Evolutionary conservation across 2,797 vertebrate species (phyloP).

Genomic region (Lophotriccus pileatus): DNA sequence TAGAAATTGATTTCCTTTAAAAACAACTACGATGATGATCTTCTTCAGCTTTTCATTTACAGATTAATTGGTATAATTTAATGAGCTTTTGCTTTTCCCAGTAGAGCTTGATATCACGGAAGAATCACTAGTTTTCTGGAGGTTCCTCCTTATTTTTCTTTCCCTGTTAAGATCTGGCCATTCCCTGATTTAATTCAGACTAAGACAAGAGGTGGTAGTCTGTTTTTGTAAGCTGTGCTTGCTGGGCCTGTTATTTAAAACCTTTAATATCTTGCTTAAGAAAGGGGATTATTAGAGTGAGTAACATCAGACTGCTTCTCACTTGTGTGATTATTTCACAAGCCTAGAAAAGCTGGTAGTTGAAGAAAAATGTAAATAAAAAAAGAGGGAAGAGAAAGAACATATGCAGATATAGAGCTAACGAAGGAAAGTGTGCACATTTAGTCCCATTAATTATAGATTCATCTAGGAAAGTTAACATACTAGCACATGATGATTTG

Average conservation of each 20-base stretch:
- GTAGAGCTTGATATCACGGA: neutral
- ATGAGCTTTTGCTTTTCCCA: neutral
- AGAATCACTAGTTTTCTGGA: neutral
- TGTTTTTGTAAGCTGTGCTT: neutral
- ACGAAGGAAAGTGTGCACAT: neutral
- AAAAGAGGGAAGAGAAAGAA: neutral
- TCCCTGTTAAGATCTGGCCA: neutral
- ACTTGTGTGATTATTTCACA: neutral
- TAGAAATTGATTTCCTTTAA: neutral
- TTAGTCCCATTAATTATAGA: neutral
- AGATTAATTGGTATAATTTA: neutral
- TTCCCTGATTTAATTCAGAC: neutral
- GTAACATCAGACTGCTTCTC: neutral
- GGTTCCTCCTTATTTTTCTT: neutral
- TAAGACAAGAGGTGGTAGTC: neutral
- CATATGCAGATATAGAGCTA: neutral
- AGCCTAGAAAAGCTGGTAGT: neutral
- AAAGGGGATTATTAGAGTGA: neutral
- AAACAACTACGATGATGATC: neutral
- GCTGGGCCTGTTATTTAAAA: neutral
- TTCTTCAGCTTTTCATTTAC: neutral
- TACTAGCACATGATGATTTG: neutral
- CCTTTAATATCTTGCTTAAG: neutral
- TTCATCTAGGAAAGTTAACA: neutral
- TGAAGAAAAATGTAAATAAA: constrained; percentile 2